Evolutionary conservation across 2,113 vertebrate genomes (phyloP), one percentile per base, ranked within the genome.

Genomic region (Zingel zingel): DNA sequence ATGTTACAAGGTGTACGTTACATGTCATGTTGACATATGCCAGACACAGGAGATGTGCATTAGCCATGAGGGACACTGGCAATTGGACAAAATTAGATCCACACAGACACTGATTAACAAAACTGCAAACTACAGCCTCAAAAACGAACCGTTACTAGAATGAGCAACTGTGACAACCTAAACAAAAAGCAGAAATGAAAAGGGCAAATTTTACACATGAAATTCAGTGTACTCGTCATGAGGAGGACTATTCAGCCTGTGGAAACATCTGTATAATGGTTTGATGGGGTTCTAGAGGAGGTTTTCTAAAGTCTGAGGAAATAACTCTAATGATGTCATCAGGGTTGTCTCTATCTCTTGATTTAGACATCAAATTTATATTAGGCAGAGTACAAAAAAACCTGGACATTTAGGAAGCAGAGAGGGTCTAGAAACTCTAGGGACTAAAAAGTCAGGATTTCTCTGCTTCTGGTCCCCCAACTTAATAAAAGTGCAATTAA

Each of bases 401-500:
- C n/a, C 15, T 43, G 14, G 15, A 6, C 12, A 7, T n/a, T 13
- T 5, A 30, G 33, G 2, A 65, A 7, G 36, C 63, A 50, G n/a
- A n/a, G 56, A 27, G 19, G 16, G 9, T 71, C 19, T 45, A 18
- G 14, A 9, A 16, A 56, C 30, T 54, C 33, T 21, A 74, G 15
- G 57, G 48, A 18, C 15, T 30, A 36, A 27, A 36, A 54, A 30
- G 50, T 48, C 21, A 66, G 19, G 56, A 63, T 57, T 10, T 30
- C 18, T 66, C 62, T 77, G 51, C 56, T 33, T 33, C 53, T 23
- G 39, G 73, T 70, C 54, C 30, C 39, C 11, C 6, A 69, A 66
- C 18, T 69, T 63, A 59, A 77, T 77, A 62, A 79, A 78, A 72
- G 57, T 70, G 7, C 6, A 5, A 47, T 57, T 56, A 63, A 54